These are phyloP conservation scores for Dasysyrphus tricinctus DNA, from an alignment of 2,888 invertebrate genomes.

Conservation along the genomic window DNA sequence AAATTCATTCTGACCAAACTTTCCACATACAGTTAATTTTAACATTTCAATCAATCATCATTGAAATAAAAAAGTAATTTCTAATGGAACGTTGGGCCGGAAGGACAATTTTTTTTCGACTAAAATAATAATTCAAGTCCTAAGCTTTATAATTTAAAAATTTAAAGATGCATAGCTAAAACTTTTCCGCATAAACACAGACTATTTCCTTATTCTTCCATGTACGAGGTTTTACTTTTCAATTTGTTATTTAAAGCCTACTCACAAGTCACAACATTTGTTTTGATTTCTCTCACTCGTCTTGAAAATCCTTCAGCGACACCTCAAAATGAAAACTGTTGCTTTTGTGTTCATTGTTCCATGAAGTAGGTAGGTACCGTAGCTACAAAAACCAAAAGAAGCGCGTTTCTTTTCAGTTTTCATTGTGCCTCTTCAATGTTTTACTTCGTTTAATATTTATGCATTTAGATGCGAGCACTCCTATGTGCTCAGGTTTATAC, in stretches of 20 bases:
- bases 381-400: constrained; percentile 10
- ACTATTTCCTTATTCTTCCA: no score
- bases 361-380: constrained; percentile 42
- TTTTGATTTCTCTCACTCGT: background rate
- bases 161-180: no score
- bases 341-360: constrained; percentile 53
- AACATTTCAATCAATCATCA: no score
- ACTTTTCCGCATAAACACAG: no score
- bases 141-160: no score
- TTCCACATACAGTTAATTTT: no score
- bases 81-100: no score
- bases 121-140: no score
- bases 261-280: background rate
- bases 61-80: no score
- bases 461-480: constrained; percentile 11
- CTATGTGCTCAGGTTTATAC: background rate
- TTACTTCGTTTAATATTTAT: constrained; percentile 20
- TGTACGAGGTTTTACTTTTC: background rate
- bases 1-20: no score
- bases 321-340: constrained; percentile 30
- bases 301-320: constrained; percentile 33
- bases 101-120: no score
- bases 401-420: constrained; percentile 21
- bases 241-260: background rate
- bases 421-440: constrained; percentile 22